phyloP scores from a whole-genome alignment of 2,113 vertebrate species.

The Chionomys nivalis region DNA sequence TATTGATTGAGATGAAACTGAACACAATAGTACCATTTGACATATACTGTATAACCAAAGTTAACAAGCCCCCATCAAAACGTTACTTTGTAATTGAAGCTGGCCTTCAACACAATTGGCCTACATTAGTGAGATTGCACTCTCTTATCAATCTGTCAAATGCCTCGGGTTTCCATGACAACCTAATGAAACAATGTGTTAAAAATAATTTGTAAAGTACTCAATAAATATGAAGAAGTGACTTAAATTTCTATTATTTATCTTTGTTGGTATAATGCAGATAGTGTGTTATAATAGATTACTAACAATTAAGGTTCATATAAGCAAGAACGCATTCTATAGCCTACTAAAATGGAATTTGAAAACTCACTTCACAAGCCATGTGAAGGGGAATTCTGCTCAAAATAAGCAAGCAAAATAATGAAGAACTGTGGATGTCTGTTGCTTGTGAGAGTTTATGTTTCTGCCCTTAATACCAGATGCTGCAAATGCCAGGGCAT shows the following conservation, averaged over 20 bases:
- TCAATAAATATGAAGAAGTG: not conserved
- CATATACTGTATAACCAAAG: not conserved
- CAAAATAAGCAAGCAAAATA: conserved; percentile 30
- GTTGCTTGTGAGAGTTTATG: not conserved
- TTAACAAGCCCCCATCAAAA: not conserved
- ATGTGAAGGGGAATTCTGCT: not conserved
- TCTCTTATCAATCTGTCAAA: not conserved
- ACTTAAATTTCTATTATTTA: conserved; percentile 4
- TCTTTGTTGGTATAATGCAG: not conserved
- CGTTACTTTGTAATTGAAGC: not conserved
- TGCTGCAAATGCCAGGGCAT: not conserved
- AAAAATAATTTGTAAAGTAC: conserved; percentile 1
- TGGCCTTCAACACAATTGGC: not conserved
- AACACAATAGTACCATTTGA: not conserved
- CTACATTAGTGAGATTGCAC: not conserved
- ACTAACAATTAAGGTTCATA: not conserved
- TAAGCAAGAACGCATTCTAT: not conserved
- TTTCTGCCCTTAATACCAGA: not conserved
- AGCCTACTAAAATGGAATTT: conserved; percentile 18
- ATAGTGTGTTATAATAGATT: not conserved
- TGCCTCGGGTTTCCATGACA: not conserved
- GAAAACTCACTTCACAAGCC: not conserved
- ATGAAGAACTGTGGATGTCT: not conserved
- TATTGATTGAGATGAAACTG: not conserved
- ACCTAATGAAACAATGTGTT: not conserved